Evolutionary conservation across 2,113 vertebrate genomes (phyloP), one percentile per base, ranked within the genome.

Genomic region (Trichomycterus rosablanca): DNA sequence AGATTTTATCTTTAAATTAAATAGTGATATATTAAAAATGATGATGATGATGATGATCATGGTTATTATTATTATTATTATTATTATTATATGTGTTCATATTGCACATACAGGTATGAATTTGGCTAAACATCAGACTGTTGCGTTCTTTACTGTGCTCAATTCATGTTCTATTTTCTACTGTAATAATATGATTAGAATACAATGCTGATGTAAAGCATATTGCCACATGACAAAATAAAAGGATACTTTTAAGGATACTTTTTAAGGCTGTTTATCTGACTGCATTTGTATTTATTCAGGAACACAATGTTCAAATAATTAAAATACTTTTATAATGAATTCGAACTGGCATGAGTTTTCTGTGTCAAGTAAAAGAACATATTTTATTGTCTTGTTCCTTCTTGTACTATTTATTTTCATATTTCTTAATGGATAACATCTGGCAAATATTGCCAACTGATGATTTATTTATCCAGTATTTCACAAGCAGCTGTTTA

Each of bases 301-400:
- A 23, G 3, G 3, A 15, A n/a, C 16, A 44, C 22, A 24, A 22
- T 23, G 18, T 37, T 14, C 32, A 34, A 63, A 34, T 8, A 23
- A 53, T 15, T 62, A 24, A 14, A 23, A 44, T 9, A 7, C 28
- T 16, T 23, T 43, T 53, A 15, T 51, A 40, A 62, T 52, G 11
- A 19, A 16, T 4, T 14, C 15, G 44, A 39, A 23, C 39, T 34
- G 46, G 48, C 23, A 18, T 6, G 7, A 30, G 28, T 23, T 44
- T 48, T 23, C 28, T 32, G 11, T 1, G 19, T 24, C 7, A 43
- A 28, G 18, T 12, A 4, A 35, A 34, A 18, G 19, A 45, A 45
- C 45, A 37, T 48, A 30, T 55, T n/a, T 14, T 35, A 53, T 34
- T 34, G 39, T 23, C 39, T 32, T 54, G 54, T 55, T 43, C 10